Conservation (phyloP, 2,113 vertebrate species). For the Xyrauchen texanus region DNA sequence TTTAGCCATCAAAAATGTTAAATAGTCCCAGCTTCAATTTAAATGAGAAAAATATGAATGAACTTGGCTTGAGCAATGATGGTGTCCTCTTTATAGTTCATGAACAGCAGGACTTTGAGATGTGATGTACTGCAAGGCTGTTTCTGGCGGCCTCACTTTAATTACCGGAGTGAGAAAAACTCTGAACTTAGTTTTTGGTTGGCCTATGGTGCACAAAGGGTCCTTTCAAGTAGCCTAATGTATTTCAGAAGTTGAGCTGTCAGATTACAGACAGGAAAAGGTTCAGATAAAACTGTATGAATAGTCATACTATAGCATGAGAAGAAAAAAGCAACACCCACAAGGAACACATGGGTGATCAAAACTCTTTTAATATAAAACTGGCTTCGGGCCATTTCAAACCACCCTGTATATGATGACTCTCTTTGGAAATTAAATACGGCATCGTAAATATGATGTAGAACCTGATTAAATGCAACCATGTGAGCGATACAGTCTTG, state of each 20-base stretch:
- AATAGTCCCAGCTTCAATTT: no score
- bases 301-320: conserved; percentile 48
- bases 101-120: conserved; percentile 37
- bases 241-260: conserved; percentile 59
- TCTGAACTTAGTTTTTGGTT: conserved; percentile 41
- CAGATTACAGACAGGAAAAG: conserved; percentile 62
- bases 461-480: background rate
- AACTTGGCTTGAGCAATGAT: no score
- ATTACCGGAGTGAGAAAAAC: conserved; percentile 49
- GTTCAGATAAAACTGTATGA: conserved; percentile 62
- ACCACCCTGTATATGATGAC: background rate
- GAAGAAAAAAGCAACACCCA: conserved; percentile 43
- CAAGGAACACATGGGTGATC: conserved; percentile 42
- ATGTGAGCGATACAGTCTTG: background rate
- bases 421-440: conserved; percentile 31
- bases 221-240: conserved; percentile 56
- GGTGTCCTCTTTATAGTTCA: conserved; percentile 13
- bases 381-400: conserved; percentile 19
- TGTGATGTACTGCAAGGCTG: conserved; percentile 42
- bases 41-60: no score
- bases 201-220: conserved; percentile 47
- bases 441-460: conserved; percentile 17
- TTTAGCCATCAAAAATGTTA: no score
- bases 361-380: conserved; percentile 32
- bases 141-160: conserved; percentile 50